A percentile compares a stretch with the other conserved stretches of the same genome.
Evolutionary conservation across 2,888 invertebrate genomes (phyloP).

Genomic region (Peribatodes rhomboidaria): DNA sequence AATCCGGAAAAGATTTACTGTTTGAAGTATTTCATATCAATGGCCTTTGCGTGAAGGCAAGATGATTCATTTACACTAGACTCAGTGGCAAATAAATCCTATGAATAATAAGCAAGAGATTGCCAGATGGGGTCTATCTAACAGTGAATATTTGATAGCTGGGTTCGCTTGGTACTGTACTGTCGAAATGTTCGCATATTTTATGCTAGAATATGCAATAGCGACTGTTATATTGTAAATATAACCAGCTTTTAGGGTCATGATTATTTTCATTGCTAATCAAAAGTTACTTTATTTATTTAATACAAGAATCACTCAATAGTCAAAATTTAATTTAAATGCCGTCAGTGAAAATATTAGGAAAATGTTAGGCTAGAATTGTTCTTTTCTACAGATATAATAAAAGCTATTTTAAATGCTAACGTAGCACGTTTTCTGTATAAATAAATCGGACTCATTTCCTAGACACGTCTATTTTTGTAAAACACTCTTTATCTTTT

Average conservation of each 20-base stretch:
- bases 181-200: background rate
- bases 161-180: background rate
- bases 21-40: background rate
- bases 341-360: too few relatives aligned
- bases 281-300: background rate
- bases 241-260: background rate
- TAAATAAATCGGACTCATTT: conserved; percentile 10
- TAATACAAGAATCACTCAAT: too few relatives aligned
- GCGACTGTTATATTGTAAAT: background rate
- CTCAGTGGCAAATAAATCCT: background rate
- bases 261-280: background rate
- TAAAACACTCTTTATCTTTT: background rate
- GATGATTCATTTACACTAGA: background rate
- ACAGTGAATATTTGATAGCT: background rate
- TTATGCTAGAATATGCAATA: conserved; percentile 2
- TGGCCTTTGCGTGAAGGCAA: conserved; percentile 1
- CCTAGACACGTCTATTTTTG: conserved; percentile 4
- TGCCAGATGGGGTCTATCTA: too few relatives aligned
- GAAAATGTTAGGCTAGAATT: background rate
- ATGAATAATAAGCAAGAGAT: background rate
- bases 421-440: conserved; percentile 5
- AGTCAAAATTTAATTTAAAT: too few relatives aligned
- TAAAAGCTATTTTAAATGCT: background rate
- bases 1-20: conserved; percentile 11
- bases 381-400: background rate